Conservation (phyloP, 2,797 vertebrate genomes). For the Neoniphon sammara region DNA sequence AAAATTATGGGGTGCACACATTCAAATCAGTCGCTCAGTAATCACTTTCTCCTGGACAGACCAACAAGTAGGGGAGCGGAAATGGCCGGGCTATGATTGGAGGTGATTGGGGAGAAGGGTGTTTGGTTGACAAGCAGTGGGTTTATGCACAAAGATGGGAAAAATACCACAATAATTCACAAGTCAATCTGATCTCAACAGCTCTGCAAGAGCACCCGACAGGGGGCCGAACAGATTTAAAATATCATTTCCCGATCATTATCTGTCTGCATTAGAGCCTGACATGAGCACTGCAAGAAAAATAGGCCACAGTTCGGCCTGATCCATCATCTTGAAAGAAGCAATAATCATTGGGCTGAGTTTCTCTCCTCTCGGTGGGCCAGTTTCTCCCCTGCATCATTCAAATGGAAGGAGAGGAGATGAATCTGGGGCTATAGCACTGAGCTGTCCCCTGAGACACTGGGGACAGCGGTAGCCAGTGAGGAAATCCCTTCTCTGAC, state of each 20-base stretch:
- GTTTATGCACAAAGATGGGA: conserved; percentile 9
- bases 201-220: not conserved
- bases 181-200: not conserved
- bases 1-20: not conserved
- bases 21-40: not conserved
- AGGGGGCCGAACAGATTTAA: not conserved
- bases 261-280: conserved; percentile 12
- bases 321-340: conserved; percentile 42
- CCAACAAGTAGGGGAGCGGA: conserved; percentile 22
- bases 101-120: not conserved
- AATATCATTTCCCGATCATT: conserved; percentile 10
- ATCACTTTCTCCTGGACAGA: not conserved
- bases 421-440: conserved; percentile 37
- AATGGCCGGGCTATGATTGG: conserved; percentile 28
- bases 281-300: conserved; percentile 2
- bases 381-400: conserved; percentile 47
- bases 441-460: conserved; percentile 28
- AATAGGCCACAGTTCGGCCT: conserved; percentile 12
- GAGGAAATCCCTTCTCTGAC: conserved; percentile 38
- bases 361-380: conserved; percentile 29
- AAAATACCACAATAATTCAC: not conserved
- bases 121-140: conserved; percentile 4
- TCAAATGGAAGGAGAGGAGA: conserved; percentile 36
- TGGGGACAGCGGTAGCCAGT: conserved; percentile 3
- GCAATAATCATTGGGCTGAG: conserved; percentile 23